These are phyloP conservation scores for Meleagris gallopavo DNA, from an alignment of 2,113 vertebrate species.

Conservation along the genomic window DNA sequence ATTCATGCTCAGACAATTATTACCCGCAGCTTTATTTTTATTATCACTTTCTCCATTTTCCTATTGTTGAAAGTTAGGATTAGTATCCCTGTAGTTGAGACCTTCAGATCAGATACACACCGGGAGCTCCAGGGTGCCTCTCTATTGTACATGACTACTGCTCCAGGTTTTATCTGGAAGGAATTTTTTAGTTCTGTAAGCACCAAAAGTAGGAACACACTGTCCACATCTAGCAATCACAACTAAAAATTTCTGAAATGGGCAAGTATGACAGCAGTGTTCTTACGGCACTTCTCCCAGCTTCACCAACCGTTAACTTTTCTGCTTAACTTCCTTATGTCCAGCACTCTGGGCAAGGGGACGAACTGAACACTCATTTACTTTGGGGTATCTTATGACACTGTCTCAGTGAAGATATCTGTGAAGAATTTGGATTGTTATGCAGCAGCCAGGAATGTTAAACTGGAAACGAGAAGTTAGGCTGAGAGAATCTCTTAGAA, in stretches of 20 bases:
- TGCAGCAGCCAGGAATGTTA: not conserved
- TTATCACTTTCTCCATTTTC: not conserved
- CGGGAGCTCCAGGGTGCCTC: conserved; percentile 34
- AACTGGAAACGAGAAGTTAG: not conserved
- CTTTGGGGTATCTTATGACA: not conserved
- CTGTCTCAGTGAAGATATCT: not conserved
- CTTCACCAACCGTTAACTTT: not conserved
- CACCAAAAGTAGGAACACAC: not conserved
- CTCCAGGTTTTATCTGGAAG: not conserved
- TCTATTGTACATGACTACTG: not conserved
- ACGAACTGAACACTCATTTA: not conserved
- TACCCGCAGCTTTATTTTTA: conserved; percentile 11
- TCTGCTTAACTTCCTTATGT: not conserved
- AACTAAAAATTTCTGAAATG: not conserved
- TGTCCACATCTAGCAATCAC: not conserved
- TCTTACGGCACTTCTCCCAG: not conserved
- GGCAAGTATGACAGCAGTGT: not conserved
- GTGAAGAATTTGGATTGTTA: not conserved
- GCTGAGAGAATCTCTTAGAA: not conserved
- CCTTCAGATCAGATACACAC: not conserved
- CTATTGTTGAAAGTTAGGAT: not conserved
- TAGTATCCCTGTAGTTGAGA: not conserved
- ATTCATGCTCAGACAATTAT: not conserved
- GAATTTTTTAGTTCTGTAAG: not conserved
- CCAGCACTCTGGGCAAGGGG: not conserved